Percentiles rank a stretch among this genome's conserved stretches.
These are phyloP conservation scores for Sebastes ruberrimus DNA, from an alignment of 2,797 vertebrate genomes.

Conservation along the genomic window DNA sequence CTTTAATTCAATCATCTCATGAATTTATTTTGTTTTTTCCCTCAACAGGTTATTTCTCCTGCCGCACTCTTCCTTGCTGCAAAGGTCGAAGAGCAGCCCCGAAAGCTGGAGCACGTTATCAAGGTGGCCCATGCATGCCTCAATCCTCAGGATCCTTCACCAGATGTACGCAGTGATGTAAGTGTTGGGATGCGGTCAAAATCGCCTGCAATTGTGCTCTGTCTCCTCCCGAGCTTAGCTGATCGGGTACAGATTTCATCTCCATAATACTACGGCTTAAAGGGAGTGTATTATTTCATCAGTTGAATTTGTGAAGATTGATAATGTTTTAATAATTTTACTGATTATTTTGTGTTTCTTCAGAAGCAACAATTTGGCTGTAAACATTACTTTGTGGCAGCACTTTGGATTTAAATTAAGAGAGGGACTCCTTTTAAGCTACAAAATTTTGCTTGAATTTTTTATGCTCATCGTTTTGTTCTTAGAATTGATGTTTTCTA, in stretches of 20 bases:
- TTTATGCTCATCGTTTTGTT: background rate
- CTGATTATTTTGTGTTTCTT: background rate
- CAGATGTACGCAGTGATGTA: slow-evolving; percentile 92
- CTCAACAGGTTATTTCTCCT: slow-evolving; percentile 86
- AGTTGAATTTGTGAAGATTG: background rate
- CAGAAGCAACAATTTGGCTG: background rate
- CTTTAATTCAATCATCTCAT: background rate
- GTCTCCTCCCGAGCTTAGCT: background rate
- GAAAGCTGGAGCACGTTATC: slow-evolving; percentile 94
- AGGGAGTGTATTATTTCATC: background rate
- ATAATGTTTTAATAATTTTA: background rate
- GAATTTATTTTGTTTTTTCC: background rate
- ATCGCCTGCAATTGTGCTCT: background rate
- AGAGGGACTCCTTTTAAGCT: background rate
- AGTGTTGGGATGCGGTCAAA: slow-evolving; percentile 35
- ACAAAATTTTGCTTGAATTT: background rate
- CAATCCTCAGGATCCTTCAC: slow-evolving; percentile 89
- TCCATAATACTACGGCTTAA: background rate
- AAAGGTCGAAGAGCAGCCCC: slow-evolving; percentile 95
- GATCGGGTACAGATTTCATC: background rate
- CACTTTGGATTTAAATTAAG: background rate
- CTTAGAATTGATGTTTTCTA: background rate
- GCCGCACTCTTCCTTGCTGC: slow-evolving; percentile 93
- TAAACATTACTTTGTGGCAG: background rate
- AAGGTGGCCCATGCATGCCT: slow-evolving; percentile 93